Evolutionary conservation across 2,888 invertebrate genomes (phyloP), one percentile per base, ranked within the genome.

Genomic region (Phrixothrix hirtus): DNA sequence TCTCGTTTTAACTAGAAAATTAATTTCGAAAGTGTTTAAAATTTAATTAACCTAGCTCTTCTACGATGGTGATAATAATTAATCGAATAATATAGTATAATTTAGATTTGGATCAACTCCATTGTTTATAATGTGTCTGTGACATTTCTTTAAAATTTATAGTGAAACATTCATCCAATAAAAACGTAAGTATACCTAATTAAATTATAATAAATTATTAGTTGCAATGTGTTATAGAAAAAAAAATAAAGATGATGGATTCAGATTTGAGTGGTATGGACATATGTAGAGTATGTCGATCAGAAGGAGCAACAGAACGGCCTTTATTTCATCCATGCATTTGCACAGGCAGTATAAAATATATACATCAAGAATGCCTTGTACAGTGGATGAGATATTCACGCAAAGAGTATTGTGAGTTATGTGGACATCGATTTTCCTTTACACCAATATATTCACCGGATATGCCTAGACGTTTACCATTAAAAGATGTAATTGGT

Each of bases 391-490:
- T 99, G 86, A 88, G 96, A 60, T 98, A 99, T 76, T 97, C 96
- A 57, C 86, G 95, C 63, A 98, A 98, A 78, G 98, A 99, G 76
- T 96, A 94, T 73, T 99, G 99, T 79, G 99, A 99, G 76, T 78
- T 99, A 59, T 99, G 98, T 76, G 94, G 96, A 56, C 93, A 99
- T 77, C 86, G 94, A 54, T 99, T 98, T 77, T 94, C 95, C 2
- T 99, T 99, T 72, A 95, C 95, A 70, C 99, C 99, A 16, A 98
- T 99, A 66, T 99, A 99, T 77, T 95, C 97, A n/a, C 95, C 97
- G 16, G 98, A 99, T 74, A 99, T 99, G 99, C 99, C 99, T n/a
- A 86, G 96, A 55, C 83, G 97, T 54, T 79, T 99, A 66, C 99
- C 99, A 0, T 79, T 99, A 17, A 85, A 87, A 60, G 98, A 98